These are phyloP conservation scores for Anser cygnoides DNA, from an alignment of 2,113 vertebrate genomes.

Conservation along the genomic window DNA sequence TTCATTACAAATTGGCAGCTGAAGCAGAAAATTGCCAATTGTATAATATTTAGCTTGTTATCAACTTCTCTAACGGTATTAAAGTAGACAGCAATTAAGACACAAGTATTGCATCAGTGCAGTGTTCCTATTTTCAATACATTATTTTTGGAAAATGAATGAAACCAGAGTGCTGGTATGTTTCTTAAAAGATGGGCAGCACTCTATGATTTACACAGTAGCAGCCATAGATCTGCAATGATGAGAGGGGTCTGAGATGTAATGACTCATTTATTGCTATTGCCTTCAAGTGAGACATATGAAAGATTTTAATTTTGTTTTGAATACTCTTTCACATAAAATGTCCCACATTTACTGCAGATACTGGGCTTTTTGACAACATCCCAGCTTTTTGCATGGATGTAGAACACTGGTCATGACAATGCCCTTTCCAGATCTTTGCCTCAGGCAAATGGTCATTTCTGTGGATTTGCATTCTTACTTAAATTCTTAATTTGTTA, in stretches of 20 bases:
- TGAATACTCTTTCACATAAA: background rate
- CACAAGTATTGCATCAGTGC: background rate
- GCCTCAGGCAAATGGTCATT: background rate
- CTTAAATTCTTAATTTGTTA: background rate
- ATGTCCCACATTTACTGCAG: background rate
- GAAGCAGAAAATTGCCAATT: slow-evolving; percentile 17
- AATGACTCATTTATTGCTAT: background rate
- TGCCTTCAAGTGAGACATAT: background rate
- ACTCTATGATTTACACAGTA: background rate
- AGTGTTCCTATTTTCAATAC: background rate
- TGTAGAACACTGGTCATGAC: background rate
- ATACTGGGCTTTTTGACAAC: background rate
- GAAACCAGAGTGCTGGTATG: background rate
- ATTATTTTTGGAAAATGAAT: background rate
- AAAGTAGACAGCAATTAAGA: background rate
- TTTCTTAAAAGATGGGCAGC: background rate
- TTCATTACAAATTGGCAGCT: slow-evolving; percentile 2
- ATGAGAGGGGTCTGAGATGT: background rate
- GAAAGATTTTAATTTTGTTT: background rate
- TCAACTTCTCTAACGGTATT: slow-evolving; percentile 18
- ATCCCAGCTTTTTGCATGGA: background rate
- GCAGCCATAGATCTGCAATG: background rate
- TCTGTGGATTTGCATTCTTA: background rate
- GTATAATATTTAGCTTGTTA: slow-evolving; percentile 19
- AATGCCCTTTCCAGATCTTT: background rate